phyloP scores from a whole-genome alignment of 2,888 invertebrate species.

The Leucophenga maculata region DNA sequence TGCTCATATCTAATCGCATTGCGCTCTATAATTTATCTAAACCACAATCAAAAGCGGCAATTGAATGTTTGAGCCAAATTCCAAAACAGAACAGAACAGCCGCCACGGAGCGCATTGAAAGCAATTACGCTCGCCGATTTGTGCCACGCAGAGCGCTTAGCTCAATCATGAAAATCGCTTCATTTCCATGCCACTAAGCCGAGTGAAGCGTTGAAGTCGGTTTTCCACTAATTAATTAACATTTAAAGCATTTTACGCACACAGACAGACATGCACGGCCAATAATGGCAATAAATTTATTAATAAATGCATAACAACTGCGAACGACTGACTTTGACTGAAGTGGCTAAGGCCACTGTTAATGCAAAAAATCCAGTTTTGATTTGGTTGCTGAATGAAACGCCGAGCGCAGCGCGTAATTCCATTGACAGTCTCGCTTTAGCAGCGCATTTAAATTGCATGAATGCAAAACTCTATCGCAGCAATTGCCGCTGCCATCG shows the following conservation, averaged over 20 bases:
- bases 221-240: slow-evolving; percentile 56
- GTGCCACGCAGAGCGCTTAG: neutral
- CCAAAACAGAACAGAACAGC: neutral
- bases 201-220: neutral
- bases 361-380: slow-evolving; percentile 15
- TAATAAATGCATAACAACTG: slow-evolving; percentile 25
- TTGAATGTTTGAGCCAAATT: neutral
- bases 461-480: slow-evolving; percentile 51
- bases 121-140: neutral
- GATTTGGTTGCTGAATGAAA: neutral
- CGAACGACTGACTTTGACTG: neutral
- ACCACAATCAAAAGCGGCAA: neutral
- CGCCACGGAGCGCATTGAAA: neutral
- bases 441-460: slow-evolving; percentile 58
- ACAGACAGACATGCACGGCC: slow-evolving; percentile 24
- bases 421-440: slow-evolving; percentile 63
- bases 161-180: slow-evolving; percentile 22
- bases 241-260: slow-evolving; percentile 31
- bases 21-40: slow-evolving; percentile 8
- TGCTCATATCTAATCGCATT: neutral
- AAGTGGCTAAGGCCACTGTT: neutral
- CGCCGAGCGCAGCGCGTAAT: slow-evolving; percentile 48
- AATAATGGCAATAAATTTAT: slow-evolving; percentile 51
- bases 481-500: slow-evolving; percentile 1
- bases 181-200: neutral